A percentile compares a stretch with the other conserved stretches of the same genome.
Evolutionary conservation across 2,888 invertebrate genomes (phyloP).

Genomic region (Agrochola circellaris): DNA sequence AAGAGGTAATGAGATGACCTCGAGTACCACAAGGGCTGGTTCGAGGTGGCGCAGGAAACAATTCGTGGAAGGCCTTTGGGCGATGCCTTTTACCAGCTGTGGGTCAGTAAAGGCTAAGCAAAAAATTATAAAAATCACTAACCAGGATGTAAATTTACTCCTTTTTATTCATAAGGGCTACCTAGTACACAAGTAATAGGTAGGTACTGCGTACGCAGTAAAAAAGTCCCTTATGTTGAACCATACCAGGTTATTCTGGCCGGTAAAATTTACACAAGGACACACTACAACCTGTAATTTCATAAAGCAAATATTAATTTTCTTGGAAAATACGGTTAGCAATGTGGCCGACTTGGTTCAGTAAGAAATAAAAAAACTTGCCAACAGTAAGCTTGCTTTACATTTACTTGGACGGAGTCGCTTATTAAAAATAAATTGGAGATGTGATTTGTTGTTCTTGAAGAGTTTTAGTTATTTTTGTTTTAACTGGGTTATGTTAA

Average conservation of each 20-base stretch:
- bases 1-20: too few relatives aligned
- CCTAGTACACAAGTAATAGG: too few relatives aligned
- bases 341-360: slow-evolving; percentile 25
- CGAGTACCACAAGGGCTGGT: too few relatives aligned
- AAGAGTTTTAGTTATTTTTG: slow-evolving; percentile 16
- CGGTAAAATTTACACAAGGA: slow-evolving; percentile 8
- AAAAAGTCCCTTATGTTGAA: too few relatives aligned
- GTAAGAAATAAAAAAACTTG: slow-evolving; percentile 60
- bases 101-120: too few relatives aligned
- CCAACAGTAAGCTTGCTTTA: slow-evolving; percentile 68
- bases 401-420: slow-evolving; percentile 50
- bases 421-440: slow-evolving; percentile 62
- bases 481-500: background rate
- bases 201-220: too few relatives aligned
- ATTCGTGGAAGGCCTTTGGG: too few relatives aligned
- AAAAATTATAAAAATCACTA: too few relatives aligned
- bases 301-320: slow-evolving; percentile 86
- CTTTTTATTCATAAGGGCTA: too few relatives aligned
- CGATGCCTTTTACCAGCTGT: too few relatives aligned
- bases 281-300: slow-evolving; percentile 80
- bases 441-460: slow-evolving; percentile 34
- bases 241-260: background rate
- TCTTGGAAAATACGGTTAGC: slow-evolving; percentile 64
- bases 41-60: too few relatives aligned
- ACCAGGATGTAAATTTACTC: too few relatives aligned